phyloP scores from a whole-genome alignment of 2,113 vertebrate genomes.

The Aviceda subcristata region DNA sequence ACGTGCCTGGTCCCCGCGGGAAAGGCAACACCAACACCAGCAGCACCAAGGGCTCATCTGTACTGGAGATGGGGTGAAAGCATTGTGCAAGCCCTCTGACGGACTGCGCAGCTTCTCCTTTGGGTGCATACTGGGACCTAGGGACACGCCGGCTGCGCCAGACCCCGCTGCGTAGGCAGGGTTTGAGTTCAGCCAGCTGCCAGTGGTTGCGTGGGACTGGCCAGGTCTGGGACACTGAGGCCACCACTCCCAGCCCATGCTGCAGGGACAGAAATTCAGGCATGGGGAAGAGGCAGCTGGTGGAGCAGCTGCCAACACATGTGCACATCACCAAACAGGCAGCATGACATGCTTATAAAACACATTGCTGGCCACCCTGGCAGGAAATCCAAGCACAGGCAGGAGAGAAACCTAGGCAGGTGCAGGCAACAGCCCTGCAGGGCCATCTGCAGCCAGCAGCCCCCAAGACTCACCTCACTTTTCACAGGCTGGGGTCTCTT shows the following conservation, averaged over 20 bases:
- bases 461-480: slow-evolving; percentile 80
- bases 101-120: not conserved
- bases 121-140: accelerated
- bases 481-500: slow-evolving; percentile 89
- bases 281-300: not conserved
- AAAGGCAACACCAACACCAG: not conserved
- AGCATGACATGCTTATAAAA: not conserved
- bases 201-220: not conserved
- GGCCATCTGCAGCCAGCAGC: not conserved
- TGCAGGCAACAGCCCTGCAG: not conserved
- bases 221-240: not conserved
- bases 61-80: not conserved
- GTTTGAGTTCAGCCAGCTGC: not conserved
- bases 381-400: not conserved
- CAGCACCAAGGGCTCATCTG: not conserved
- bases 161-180: not conserved
- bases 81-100: accelerated
- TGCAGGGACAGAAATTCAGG: not conserved
- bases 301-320: not conserved
- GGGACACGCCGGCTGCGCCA: not conserved
- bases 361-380: accelerated
- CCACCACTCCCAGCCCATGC: not conserved
- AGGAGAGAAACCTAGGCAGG: not conserved
- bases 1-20: accelerated
- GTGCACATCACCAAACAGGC: not conserved